Evolutionary conservation across 2,888 invertebrate genomes (phyloP).

Genomic region (Apoda limacodes): DNA sequence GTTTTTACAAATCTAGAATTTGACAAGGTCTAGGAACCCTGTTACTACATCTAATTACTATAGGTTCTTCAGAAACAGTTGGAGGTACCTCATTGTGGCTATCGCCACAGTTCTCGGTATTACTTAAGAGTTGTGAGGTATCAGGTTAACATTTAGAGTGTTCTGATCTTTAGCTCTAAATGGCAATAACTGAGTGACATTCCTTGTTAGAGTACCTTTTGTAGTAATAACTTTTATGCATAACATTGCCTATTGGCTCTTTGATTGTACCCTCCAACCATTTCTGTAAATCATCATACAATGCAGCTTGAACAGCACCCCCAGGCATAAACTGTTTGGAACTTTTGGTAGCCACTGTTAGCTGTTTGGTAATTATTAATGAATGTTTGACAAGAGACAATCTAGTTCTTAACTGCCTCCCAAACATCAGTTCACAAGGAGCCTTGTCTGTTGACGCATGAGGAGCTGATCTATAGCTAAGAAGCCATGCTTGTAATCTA

Average conservation of each 20-base stretch:
- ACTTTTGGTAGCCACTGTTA: background rate
- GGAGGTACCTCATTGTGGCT: too few relatives aligned
- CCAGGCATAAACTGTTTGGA: background rate
- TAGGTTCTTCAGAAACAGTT: too few relatives aligned
- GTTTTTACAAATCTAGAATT: too few relatives aligned
- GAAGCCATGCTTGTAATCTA: background rate
- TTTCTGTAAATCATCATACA: background rate
- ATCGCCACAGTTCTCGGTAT: too few relatives aligned
- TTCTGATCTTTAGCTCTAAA: too few relatives aligned
- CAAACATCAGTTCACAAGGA: background rate
- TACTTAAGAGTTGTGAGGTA: too few relatives aligned
- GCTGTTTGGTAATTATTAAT: background rate
- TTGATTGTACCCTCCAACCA: background rate
- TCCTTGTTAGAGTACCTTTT: background rate
- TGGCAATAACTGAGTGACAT: background rate
- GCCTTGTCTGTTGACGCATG: constrained; percentile 2
- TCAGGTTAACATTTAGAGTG: too few relatives aligned
- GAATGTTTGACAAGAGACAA: background rate
- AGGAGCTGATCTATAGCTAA: constrained; percentile 2
- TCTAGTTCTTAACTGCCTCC: background rate
- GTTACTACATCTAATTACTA: too few relatives aligned
- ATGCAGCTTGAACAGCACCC: background rate
- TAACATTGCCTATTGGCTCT: background rate
- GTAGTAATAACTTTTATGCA: background rate
- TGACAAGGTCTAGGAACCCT: too few relatives aligned